Conservation (phyloP, 92 coral and sea anemone species). For the Blastomussa wellsi region DNA sequence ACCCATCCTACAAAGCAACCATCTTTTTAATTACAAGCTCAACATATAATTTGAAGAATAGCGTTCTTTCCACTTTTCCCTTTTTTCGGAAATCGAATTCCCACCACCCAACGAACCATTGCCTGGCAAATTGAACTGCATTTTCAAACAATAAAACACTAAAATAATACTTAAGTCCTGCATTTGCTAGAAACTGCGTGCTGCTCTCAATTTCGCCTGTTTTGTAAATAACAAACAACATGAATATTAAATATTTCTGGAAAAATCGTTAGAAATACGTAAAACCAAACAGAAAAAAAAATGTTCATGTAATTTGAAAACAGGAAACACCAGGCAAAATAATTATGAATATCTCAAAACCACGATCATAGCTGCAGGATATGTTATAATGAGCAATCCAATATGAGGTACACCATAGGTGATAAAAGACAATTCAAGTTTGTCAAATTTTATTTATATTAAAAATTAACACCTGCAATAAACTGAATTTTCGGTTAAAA, state of each 20-base stretch:
- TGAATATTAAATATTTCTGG: too few relatives aligned
- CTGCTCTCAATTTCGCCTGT: too few relatives aligned
- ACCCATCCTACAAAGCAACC: neutral
- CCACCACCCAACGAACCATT: neutral
- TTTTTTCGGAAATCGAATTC: neutral
- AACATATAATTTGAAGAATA: neutral
- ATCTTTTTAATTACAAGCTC: neutral
- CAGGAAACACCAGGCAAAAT: neutral
- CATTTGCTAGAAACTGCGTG: too few relatives aligned
- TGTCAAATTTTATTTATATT: neutral
- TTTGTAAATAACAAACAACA: too few relatives aligned
- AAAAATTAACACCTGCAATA: neutral
- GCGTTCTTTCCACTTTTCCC: neutral
- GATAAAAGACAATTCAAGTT: neutral
- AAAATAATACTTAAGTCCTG: too few relatives aligned
- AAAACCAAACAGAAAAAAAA: neutral
- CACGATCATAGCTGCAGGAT: too few relatives aligned
- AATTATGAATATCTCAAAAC: neutral
- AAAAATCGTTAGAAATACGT: neutral
- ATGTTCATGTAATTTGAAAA: neutral
- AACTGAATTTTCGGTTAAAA: neutral
- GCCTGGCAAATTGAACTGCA: too few relatives aligned
- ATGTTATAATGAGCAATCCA: neutral
- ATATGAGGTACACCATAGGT: neutral
- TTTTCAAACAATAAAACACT: too few relatives aligned